Percentiles rank a stretch among this genome's conserved stretches.
Evolutionary conservation across 64 coral and sea anemone species (phyloP).

Genomic region (Orbicella faveolata): DNA sequence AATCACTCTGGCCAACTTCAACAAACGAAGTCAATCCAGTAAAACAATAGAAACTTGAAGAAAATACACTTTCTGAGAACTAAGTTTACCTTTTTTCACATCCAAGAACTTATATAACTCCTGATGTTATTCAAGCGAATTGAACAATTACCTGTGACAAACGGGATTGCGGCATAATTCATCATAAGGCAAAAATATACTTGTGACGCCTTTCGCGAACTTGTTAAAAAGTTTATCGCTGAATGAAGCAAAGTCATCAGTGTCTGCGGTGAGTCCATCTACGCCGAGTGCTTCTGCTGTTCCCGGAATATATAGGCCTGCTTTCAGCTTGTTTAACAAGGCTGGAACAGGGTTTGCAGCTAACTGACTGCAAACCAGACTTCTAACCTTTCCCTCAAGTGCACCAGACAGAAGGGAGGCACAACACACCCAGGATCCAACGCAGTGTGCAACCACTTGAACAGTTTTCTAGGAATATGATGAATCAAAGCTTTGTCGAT

Average conservation of each 20-base stretch:
- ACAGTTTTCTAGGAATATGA: constrained; percentile 41
- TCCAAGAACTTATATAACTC: no score
- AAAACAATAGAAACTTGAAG: no score
- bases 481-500: no score
- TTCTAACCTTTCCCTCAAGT: constrained; percentile 52
- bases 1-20: no score
- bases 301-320: constrained; percentile 22
- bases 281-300: constrained; percentile 20
- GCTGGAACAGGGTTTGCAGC: constrained; percentile 35
- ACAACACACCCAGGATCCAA: constrained; percentile 38
- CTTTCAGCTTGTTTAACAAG: constrained; percentile 23
- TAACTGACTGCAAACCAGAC: constrained; percentile 41
- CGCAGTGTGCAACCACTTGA: constrained; percentile 42
- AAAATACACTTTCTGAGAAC: no score
- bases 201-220: constrained; percentile 18
- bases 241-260: constrained; percentile 33
- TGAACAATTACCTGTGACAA: constrained; percentile 67
- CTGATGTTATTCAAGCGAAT: no score
- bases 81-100: no score
- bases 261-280: constrained; percentile 50
- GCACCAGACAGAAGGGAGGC: constrained; percentile 50
- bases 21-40: no score
- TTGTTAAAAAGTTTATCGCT: constrained; percentile 18
- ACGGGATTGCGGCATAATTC: constrained; percentile 53
- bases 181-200: constrained; percentile 15